phyloP scores from a whole-genome alignment of 2,888 invertebrate genomes.

The Plutella xylostella region DNA sequence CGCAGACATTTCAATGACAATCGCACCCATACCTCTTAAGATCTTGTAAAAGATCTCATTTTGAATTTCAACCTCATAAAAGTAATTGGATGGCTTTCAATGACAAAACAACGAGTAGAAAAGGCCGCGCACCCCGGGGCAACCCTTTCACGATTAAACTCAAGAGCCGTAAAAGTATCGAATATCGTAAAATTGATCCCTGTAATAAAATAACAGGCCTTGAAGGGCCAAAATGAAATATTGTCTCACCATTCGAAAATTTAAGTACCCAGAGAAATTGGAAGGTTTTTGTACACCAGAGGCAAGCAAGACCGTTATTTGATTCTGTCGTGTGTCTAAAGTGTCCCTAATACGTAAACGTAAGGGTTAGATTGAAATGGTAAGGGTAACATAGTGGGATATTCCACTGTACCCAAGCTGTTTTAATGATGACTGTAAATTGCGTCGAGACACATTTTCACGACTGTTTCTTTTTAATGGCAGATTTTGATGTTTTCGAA shows the following conservation, averaged over 20 bases:
- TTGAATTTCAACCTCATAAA: too few species aligned
- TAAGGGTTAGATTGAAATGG: background rate
- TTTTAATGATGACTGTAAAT: background rate
- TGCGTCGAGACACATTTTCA: too few species aligned
- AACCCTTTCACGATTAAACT: constrained; percentile 47
- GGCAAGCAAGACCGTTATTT: background rate
- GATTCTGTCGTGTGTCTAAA: background rate
- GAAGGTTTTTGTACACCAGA: constrained; percentile 14
- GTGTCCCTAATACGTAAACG: background rate
- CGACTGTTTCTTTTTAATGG: too few species aligned
- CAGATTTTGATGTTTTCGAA: too few species aligned
- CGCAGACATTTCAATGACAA: too few species aligned
- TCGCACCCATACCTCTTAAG: too few species aligned
- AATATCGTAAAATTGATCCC: constrained; percentile 54
- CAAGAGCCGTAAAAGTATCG: constrained; percentile 58
- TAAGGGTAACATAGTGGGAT: background rate
- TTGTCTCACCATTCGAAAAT: constrained; percentile 33
- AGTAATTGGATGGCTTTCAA: too few species aligned
- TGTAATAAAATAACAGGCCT: constrained; percentile 52
- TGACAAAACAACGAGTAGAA: too few species aligned
- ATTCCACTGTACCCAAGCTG: background rate
- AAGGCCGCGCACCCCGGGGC: too few species aligned
- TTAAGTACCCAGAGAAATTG: constrained; percentile 22
- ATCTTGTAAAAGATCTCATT: too few species aligned
- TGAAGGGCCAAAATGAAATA: constrained; percentile 53